phyloP scores from a whole-genome alignment of 2,113 vertebrate genomes.

The Bos taurus region DNA sequence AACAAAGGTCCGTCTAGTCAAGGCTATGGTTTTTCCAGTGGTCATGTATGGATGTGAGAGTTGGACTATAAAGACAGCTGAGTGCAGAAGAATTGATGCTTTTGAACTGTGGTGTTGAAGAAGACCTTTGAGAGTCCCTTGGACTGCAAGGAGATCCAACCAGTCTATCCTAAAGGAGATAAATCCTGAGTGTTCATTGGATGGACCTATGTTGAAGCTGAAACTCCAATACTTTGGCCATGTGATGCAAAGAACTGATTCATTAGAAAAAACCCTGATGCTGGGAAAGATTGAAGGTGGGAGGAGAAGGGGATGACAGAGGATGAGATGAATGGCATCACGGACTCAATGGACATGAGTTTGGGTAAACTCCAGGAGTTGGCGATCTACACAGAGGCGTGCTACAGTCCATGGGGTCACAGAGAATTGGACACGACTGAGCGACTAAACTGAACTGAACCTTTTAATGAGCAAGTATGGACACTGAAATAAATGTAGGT shows the following conservation, averaged over 20 bases:
- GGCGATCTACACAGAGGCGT: neutral
- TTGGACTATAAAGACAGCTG: neutral
- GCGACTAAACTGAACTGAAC: neutral
- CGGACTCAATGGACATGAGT: neutral
- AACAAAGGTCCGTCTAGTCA: neutral
- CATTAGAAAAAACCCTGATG: neutral
- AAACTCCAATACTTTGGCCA: neutral
- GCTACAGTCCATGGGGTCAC: neutral
- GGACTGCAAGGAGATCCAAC: neutral
- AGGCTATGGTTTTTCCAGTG: neutral
- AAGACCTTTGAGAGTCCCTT: neutral
- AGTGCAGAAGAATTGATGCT: neutral
- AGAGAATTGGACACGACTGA: rapidly evolving
- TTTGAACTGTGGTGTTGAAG: neutral
- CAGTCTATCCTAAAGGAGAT: neutral
- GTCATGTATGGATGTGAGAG: neutral
- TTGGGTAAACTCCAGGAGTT: neutral
- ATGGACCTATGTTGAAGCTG: neutral
- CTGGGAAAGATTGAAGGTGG: neutral
- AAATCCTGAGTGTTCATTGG: neutral
- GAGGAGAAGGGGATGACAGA: neutral
- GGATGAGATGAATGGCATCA: neutral
- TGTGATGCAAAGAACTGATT: neutral
- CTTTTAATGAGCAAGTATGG: neutral
- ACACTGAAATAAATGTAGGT: neutral